Conservation (phyloP, 2,797 vertebrate genomes). For the Acanthurus tractus region DNA sequence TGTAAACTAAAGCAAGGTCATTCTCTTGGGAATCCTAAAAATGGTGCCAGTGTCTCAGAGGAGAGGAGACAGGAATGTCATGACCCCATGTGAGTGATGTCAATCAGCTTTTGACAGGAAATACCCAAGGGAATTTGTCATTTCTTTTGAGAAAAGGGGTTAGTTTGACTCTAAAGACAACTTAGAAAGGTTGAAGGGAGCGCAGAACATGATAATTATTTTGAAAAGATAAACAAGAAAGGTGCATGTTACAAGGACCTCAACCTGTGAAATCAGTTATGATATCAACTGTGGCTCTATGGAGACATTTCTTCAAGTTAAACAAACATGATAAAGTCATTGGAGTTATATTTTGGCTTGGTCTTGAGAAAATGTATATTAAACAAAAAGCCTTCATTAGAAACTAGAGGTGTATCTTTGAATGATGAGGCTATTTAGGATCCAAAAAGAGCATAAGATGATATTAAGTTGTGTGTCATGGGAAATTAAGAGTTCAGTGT, state of each 20-base stretch:
- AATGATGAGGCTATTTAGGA: slow-evolving; percentile 14
- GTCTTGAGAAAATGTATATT: not conserved
- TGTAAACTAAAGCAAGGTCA: slow-evolving; percentile 64
- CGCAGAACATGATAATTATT: not conserved
- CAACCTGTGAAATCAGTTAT: not conserved
- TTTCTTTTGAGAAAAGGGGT: slow-evolving; percentile 48
- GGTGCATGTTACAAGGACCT: not conserved
- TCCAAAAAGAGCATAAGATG: not conserved
- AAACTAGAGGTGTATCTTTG: not conserved
- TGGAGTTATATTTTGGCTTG: not conserved
- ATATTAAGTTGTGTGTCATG: not conserved
- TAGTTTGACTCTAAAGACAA: slow-evolving; percentile 44
- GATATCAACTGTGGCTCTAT: not conserved
- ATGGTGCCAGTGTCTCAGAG: slow-evolving; percentile 73
- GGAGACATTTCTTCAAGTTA: not conserved
- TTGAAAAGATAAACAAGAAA: not conserved
- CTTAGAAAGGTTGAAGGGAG: slow-evolving; percentile 28
- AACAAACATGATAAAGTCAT: not conserved
- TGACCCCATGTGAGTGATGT: slow-evolving; percentile 79
- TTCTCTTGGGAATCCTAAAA: slow-evolving; percentile 76
- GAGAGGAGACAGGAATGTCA: slow-evolving; percentile 76
- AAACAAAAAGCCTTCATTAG: not conserved
- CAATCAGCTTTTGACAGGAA: slow-evolving; percentile 71
- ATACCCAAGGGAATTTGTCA: slow-evolving; percentile 51
- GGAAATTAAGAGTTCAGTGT: not conserved